Evolutionary conservation across 2,113 vertebrate species (phyloP), one percentile per base, ranked within the genome.

Genomic region (Hipposideros armiger): DNA sequence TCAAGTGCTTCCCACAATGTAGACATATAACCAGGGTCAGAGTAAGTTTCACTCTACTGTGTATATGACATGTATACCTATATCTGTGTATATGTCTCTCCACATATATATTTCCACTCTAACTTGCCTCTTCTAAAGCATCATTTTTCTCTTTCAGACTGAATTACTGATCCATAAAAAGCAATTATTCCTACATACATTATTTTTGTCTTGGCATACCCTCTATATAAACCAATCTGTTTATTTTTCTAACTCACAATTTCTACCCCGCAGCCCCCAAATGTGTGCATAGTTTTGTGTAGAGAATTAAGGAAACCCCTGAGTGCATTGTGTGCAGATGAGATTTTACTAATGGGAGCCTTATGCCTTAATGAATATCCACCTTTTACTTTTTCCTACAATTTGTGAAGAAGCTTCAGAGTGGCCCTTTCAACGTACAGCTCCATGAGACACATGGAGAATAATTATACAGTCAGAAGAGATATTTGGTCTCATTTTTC

Each of bases 71-170:
- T 45, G 3, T 45, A 14, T 69, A 28, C 56, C 11, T 96, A 9
- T 66, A 4, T 80, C 36, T 86, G 42, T 60, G 19, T 19, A n/a
- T 28, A 20, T n/a, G 11, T 47, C 7, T 56, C 30, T 66, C 14
- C 77, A 56, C 54, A 17, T 70, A 58, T 70, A 9, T 45, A 32
- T 45, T 69, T 52, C n/a, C 7, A 36, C 26, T 17, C 13, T 45
- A 17, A 42, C 10, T 42, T n/a, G 22, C n/a, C 16, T 72, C 56
- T 85, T 58, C 54, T 85, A 73, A 58, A 74, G 7, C 50, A 11
- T 58, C 47, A 73, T 64, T 92, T 91, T 94, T 60, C 47, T 73
- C 78, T 80, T 95, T 72, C n/a, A 62, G 60, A 10, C 32, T 56
- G 36, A 94, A 50, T 78, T 22, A 30, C 30, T 74, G 28, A 74